phyloP scores from a whole-genome alignment of 2,888 invertebrate species.

The Merodon equestris region DNA sequence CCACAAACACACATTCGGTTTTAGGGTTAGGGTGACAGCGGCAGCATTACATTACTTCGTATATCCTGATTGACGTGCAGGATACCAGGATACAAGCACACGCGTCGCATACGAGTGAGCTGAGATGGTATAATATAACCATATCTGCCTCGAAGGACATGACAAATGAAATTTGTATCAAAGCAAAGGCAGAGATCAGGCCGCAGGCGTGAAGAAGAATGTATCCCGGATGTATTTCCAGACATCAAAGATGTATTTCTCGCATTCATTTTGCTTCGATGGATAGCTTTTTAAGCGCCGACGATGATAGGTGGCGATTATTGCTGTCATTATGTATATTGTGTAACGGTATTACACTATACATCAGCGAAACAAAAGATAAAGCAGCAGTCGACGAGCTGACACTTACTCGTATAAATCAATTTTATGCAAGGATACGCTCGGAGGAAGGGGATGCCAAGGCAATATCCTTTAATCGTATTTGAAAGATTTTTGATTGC shows the following conservation, averaged over 20 bases:
- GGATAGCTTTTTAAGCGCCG: constrained; percentile 35
- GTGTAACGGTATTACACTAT: background rate
- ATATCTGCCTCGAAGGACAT: constrained; percentile 38
- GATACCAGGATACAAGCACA: no score
- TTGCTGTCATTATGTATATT: constrained; percentile 41
- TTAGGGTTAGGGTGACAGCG: background rate
- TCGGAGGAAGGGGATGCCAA: background rate
- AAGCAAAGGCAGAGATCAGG: background rate
- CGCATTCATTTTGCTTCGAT: constrained; percentile 24
- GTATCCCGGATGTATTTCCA: constrained; percentile 11
- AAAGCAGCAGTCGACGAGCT: no score
- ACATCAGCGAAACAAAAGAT: no score
- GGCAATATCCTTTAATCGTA: constrained; percentile 3
- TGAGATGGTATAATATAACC: constrained; percentile 37
- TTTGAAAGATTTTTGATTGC: constrained; percentile 33
- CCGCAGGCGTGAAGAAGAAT: constrained; percentile 25
- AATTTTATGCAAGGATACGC: constrained; percentile 1
- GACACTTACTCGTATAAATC: constrained; percentile 13
- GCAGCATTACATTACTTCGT: constrained; percentile 16
- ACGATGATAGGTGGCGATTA: constrained; percentile 45
- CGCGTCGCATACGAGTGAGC: background rate
- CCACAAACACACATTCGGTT: background rate
- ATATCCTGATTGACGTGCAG: no score
- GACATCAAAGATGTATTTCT: constrained; percentile 30
- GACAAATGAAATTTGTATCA: constrained; percentile 44